Conservation (phyloP, 2,888 invertebrate genomes). For the Macrophya annulata region DNA sequence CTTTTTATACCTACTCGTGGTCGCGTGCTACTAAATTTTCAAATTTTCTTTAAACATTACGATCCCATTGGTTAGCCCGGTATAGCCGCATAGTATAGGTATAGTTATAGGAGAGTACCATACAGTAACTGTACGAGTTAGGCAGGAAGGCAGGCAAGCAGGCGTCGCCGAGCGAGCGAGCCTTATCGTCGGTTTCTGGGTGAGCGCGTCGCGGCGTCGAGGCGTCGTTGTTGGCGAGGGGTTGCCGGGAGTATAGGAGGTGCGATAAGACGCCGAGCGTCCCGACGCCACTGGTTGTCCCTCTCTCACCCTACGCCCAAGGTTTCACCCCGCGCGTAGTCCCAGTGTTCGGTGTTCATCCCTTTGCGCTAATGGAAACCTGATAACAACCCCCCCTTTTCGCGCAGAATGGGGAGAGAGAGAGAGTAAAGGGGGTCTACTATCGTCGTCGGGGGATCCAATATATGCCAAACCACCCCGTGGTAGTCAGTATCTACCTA, state of each 20-base stretch:
- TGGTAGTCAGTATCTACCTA: constrained; percentile 32
- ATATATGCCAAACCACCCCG: constrained; percentile 47
- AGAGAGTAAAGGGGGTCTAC: constrained; percentile 56
- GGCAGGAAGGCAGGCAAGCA: constrained; percentile 64
- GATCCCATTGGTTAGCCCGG: background rate
- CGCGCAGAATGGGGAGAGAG: constrained; percentile 59
- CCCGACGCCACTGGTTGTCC: constrained; percentile 70
- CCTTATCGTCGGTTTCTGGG: constrained; percentile 79
- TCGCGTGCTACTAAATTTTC: background rate
- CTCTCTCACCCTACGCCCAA: constrained; percentile 58
- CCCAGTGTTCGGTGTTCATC: constrained; percentile 61
- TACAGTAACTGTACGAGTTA: constrained; percentile 51
- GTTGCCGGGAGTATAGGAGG: constrained; percentile 63
- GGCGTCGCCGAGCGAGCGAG: constrained; percentile 71
- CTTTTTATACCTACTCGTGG: background rate
- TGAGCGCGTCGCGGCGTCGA: constrained; percentile 76
- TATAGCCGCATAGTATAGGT: constrained; percentile 20
- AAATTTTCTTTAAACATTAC: constrained; percentile 20
- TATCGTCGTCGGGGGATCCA: constrained; percentile 44
- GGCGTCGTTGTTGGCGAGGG: constrained; percentile 71
- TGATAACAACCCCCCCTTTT: constrained; percentile 70
- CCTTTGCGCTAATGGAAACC: constrained; percentile 72
- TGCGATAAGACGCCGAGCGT: constrained; percentile 74
- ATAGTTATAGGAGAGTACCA: background rate
- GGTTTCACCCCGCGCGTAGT: constrained; percentile 48